These are phyloP conservation scores for Bergia sp. DNA, from an alignment of 92 coral and sea anemone species.

Conservation along the genomic window DNA sequence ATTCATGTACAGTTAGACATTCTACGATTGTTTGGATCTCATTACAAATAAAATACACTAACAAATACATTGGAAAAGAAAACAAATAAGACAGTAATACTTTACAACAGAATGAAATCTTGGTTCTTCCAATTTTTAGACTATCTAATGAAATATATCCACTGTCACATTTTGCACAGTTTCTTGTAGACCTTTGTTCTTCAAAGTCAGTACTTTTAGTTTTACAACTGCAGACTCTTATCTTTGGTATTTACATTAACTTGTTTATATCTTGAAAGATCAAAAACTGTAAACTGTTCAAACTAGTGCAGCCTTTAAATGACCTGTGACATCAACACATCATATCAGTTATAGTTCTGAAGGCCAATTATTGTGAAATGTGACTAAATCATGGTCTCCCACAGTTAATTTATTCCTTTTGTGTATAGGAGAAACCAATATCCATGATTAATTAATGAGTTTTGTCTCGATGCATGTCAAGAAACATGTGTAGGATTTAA, in stretches of 20 bases:
- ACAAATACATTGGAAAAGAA: background rate
- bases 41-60: too few relatives aligned
- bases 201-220: background rate
- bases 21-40: too few relatives aligned
- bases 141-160: background rate
- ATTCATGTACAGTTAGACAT: background rate
- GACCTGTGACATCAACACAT: background rate
- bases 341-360: background rate
- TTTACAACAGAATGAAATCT: background rate
- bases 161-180: background rate
- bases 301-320: background rate
- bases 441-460: constrained; percentile 71
- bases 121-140: too few relatives aligned
- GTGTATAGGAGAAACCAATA: constrained; percentile 16
- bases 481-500: background rate
- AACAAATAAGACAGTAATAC: background rate
- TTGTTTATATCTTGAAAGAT: background rate
- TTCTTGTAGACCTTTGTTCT: background rate
- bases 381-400: constrained; percentile 2
- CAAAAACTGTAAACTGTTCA: background rate
- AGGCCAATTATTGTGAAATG: background rate
- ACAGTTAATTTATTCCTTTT: constrained; percentile 30
- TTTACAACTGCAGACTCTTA: background rate
- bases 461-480: constrained; percentile 56
- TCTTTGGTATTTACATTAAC: background rate